Evolutionary conservation across 2,797 vertebrate species (phyloP), one percentile per base, ranked within the genome.

Genomic region (Eulemur rubriventer): DNA sequence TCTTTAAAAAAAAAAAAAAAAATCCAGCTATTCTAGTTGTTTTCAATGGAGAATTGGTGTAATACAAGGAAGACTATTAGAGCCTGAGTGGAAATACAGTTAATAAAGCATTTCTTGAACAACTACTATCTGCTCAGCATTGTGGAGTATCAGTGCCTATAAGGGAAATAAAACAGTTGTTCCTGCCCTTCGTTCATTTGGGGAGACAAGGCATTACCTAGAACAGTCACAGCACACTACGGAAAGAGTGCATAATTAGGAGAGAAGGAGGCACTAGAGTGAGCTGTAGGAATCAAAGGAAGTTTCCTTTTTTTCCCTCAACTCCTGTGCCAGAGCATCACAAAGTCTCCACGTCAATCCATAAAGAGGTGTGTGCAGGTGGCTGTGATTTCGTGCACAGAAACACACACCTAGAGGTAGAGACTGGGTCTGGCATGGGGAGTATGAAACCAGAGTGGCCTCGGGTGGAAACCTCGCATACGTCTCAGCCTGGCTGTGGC

Each of bases 51-150:
- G 83, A 78, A 16, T 55, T 94, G 86, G 6, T 50, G 35, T 73
- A 55, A 86, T 12, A 33, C 11, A 76, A 78, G 48, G 14, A 89
- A 88, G 12, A 61, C 46, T 81, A 8, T 48, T 55, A 17, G 2
- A 88, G 35, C 18, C 82, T 16, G 38, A 46, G 69, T n/a, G 35
- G 48, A 92, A 85, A 87, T 59, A 26, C 33, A 80, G 18, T 96
- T 92, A 57, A 63, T 86, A 79, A 90, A 55, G 24, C 59, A 76
- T 84, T 76, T 89, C n/a, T 48, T 89, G 59, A 85, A 70, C 7
- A 22, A 63, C 67, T 89, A 55, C 50, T 83, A 5, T 70, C 79
- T 91, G n/a, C 55, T 89, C 22, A 87, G 59, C 63, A 41, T 92
- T 65, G 35, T 46, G 43, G 41, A 43, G 24, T 43, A 73, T 88